These are phyloP conservation scores for Nansenia antarctica DNA, from an alignment of 2,113 vertebrate species.

Conservation along the genomic window DNA sequence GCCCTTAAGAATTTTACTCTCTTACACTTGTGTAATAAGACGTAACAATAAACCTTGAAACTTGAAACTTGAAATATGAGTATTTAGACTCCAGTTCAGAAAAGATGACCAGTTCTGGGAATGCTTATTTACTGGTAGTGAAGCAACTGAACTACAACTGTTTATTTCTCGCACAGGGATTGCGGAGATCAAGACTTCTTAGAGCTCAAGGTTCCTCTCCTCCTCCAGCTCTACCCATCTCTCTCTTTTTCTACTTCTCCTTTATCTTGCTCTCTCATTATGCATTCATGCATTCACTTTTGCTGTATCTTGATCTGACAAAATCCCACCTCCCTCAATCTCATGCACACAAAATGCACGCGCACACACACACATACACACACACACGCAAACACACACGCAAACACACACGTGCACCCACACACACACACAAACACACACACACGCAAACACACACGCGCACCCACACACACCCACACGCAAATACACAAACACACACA, in stretches of 20 bases:
- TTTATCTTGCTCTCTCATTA: slow-evolving; percentile 12
- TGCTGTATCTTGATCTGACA: slow-evolving; percentile 3
- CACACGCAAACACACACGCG: not conserved
- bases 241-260: slow-evolving; percentile 7
- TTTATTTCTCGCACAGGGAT: slow-evolving; percentile 44
- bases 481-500: too few species aligned
- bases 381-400: not conserved
- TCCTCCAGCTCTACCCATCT: slow-evolving; percentile 23
- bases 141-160: slow-evolving; percentile 48
- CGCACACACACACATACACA: not conserved
- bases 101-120: slow-evolving; percentile 20
- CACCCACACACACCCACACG: not conserved
- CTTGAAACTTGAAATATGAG: too few species aligned
- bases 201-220: slow-evolving; percentile 41
- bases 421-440: not conserved
- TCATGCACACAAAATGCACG: not conserved
- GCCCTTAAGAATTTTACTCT: too few species aligned
- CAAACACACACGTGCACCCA: not conserved
- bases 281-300: slow-evolving; percentile 15
- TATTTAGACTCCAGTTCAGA: too few species aligned
- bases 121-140: slow-evolving; percentile 53
- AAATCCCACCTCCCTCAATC: not conserved
- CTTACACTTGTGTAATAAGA: too few species aligned
- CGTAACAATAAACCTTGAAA: too few species aligned
- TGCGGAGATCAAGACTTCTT: slow-evolving; percentile 35